Percentiles rank a stretch among this genome's conserved stretches.
Evolutionary conservation across 64 coral and sea anemone species (phyloP).

Genomic region (Hydrozoanthus tunicans): DNA sequence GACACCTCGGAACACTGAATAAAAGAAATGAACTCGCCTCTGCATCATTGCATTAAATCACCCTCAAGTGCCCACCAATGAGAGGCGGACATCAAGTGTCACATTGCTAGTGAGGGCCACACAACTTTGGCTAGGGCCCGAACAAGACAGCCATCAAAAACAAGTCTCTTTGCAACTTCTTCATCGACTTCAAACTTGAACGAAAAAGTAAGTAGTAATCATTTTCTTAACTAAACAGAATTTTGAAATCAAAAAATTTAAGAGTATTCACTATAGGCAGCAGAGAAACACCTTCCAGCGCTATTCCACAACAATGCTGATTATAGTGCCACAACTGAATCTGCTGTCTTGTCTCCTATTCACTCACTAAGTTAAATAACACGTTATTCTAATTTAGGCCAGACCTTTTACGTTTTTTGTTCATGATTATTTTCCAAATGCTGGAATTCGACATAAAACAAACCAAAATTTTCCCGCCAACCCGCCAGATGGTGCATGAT

Average conservation of each 20-base stretch:
- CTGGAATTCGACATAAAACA: not conserved
- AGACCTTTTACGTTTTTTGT: not conserved
- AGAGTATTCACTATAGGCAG: not conserved
- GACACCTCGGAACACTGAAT: too few relatives aligned
- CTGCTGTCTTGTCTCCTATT: too few relatives aligned
- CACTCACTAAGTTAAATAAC: too few relatives aligned
- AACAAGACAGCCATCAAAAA: constrained; percentile 52
- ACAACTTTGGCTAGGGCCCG: constrained; percentile 3
- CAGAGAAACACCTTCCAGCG: not conserved
- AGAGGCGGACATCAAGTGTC: constrained; percentile 42
- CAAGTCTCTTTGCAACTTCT: constrained; percentile 8
- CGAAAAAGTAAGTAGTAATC: constrained; percentile 34
- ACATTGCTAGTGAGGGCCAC: constrained; percentile 51
- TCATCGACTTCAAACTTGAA: constrained; percentile 9
- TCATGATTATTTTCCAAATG: not conserved
- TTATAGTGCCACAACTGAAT: too few relatives aligned
- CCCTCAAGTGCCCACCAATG: constrained; percentile 44
- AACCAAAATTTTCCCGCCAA: not conserved
- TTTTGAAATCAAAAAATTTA: not conserved
- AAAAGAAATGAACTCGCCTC: too few relatives aligned
- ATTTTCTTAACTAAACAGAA: not conserved
- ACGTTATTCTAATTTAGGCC: not conserved
- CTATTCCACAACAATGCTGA: too few relatives aligned
- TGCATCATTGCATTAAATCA: not conserved
- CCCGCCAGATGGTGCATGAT: not conserved